Conservation (phyloP, 2,888 invertebrate species). For the Ischnus inquisitorius region DNA sequence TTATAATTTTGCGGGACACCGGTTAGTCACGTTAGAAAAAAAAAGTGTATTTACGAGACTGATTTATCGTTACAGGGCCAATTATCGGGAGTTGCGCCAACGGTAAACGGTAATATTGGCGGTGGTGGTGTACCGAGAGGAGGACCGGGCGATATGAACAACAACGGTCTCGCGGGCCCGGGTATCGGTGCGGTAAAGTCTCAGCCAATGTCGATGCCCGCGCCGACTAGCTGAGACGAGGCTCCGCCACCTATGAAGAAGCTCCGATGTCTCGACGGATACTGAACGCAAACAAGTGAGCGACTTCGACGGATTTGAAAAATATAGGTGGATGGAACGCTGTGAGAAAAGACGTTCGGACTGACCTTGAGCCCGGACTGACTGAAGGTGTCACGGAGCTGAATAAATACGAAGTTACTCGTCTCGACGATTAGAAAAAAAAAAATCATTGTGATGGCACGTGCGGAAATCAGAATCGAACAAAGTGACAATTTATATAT, state of each 20-base stretch:
- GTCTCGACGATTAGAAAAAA: constrained; percentile 32
- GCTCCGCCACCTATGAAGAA: constrained; percentile 83
- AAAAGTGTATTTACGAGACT: not conserved
- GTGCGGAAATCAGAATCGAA: constrained; percentile 63
- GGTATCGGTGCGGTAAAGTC: constrained; percentile 82
- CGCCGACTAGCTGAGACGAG: constrained; percentile 85
- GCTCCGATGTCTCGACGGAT: constrained; percentile 84
- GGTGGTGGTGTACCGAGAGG: constrained; percentile 79
- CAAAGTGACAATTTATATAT: constrained; percentile 69
- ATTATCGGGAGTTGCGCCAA: constrained; percentile 81
- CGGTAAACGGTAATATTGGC: constrained; percentile 81
- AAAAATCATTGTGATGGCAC: constrained; percentile 70
- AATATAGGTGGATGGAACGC: constrained; percentile 53
- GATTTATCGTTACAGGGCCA: constrained; percentile 79
- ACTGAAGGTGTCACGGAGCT: not conserved
- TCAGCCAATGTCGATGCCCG: constrained; percentile 84
- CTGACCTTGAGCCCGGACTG: not conserved
- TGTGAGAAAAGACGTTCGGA: constrained; percentile 27
- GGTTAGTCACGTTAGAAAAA: not conserved
- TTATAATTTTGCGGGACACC: not conserved
- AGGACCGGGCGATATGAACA: constrained; percentile 84
- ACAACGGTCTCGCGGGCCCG: constrained; percentile 83
- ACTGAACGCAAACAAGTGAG: constrained; percentile 74
- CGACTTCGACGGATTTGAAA: constrained; percentile 32
- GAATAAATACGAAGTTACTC: not conserved